Base-by-base conservation (phyloP, 2,113 vertebrate genomes). In the Marmota flaviventris region DNA sequence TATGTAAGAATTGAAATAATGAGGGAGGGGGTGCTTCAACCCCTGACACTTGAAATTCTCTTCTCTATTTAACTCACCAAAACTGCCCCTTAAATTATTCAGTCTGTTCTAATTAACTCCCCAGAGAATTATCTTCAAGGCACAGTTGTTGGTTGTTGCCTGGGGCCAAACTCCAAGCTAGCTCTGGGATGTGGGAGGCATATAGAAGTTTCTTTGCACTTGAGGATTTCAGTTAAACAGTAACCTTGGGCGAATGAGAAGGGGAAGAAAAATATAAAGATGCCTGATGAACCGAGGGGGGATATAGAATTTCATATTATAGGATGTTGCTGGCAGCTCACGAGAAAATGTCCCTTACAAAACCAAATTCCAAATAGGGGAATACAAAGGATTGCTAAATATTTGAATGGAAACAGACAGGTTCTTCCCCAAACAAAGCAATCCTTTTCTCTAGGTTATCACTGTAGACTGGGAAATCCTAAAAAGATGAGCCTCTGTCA, bases 71-170 rank as follows among this genome's bases (percentile, higher is more conserved):
- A 32, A 97, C 97, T 98, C 97, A 95, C 81, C 73, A 94, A 97
- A 97, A 98, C 34, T 42, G 39, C 72, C 18, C 85, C 92, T 96
- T 96, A 97, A 97, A 97, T 97, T 98, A 98, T 98, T 98, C 98
- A 97, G 58, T 24, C 72, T 1, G 2, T 39, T 76, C 69, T 97
- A 98, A 98, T 98, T 97, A 98, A 97, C 76, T 98, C 97, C 84
- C 97, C 90, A 75, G 70, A 98, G 93, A 98, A 92, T 92, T 58
- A 96, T 95, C 95, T 93, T 98, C 97, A 95, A 97, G 93, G 96
- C 63, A 90, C 89, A 93, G 95, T 53, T 98, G 96, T 39, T 98
- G 97, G 84, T 69, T 82, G 93, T 84, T 97, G 98, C 97, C 97
- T 82, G 72, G 94, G 82, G 95, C 96, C 92, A 98, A 95, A 81